Evolutionary conservation across 2,888 invertebrate genomes (phyloP), one percentile per base, ranked within the genome.

Genomic region (Hartigia nigra): DNA sequence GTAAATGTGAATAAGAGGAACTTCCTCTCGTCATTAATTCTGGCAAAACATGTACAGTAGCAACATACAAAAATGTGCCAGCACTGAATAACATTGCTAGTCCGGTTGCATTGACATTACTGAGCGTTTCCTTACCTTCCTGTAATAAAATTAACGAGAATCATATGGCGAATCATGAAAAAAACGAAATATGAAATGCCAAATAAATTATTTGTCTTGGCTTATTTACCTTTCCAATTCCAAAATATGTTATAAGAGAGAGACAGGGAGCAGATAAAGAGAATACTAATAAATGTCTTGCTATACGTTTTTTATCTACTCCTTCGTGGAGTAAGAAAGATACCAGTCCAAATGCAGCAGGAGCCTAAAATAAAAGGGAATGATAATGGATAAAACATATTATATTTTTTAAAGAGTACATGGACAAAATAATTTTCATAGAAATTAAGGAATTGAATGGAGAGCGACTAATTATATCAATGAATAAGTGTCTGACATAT

Each of bases 81-180:
- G 99, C 99, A 74, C 99, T 99, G 92, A 99, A 99, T 69, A 99
- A 92, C 98, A 99, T 98, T 0, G 99, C 98, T 80, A 99, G 95
- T 78, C 96, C 99, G 36, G 99, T 99, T 2, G 97, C 98, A 90
- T 98, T 98, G 75, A 97, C 94, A 12, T 96, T 96, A 84, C 96
- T 96, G 4, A 98, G 92, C 0, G 96, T 96, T 91, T 98, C 98
- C 89, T 98, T 98, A 86, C 97, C 97, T 90, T 97, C 97, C 93
- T 98, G 79, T 76, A 75, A 39, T 78, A 74, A 79, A 78, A 74
- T 76, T 14, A 11, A 74, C 31, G 9, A 55, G 23, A 1, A 37
- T 76, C 14, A 74, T 23, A 72, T n/a, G 78, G 78, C 14, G 35
- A 34, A 69, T 75, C 3, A 75, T 70, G 12, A 11, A 78, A 35